Evolutionary conservation across 1,140 invertebrate genomes (phyloP), one percentile per base, ranked within the genome.

Genomic region (Idris sp.): DNA sequence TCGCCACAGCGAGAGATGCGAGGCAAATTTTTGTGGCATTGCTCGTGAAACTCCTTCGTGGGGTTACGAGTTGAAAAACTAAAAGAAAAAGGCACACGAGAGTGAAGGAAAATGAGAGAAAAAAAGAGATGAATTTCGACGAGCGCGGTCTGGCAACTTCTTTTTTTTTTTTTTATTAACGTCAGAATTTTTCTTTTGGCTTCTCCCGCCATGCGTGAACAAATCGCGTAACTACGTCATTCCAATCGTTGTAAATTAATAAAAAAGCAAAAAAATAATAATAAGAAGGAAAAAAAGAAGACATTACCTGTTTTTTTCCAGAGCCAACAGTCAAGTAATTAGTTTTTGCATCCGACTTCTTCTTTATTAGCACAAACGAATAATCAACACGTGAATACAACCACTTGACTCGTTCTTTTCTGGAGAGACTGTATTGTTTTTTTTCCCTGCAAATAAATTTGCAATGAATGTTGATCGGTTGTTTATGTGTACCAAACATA

Each of bases 221-320:
- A 68, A 76, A 72, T 76, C 74, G 48, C 62, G 48, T 72, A 76
- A 76, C 74, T 76, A 72, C 74, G 62, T 76, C 67, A 67, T 76
- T 76, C 68, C 74, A 69, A 76, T 72, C 74, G 56, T 69, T 64
- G 56, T 73, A 73, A 73, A 76, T 74, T 73, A 69, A 68, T 69
- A 62, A 64, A 64, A 69, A 76, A 76, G 73, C 68, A 18, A 56
- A 4, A 69, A 71, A 75, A 62, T 71, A 65, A 65, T 65, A 58
- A 59, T 65, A 65, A 75, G 68, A 75, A 75, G n/a, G n/a, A n/a
- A n/a, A n/a, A n/a, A n/a, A n/a, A n/a, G n/a, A n/a, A n/a, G n/a
- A n/a, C n/a, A n/a, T n/a, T n/a, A n/a, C n/a, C n/a, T n/a, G n/a
- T n/a, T n/a, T n/a, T n/a, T n/a, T n/a, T n/a, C 65, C 69, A 59